These are phyloP conservation scores for Diarsia mendica DNA, from an alignment of 2,888 invertebrate genomes.

Conservation along the genomic window DNA sequence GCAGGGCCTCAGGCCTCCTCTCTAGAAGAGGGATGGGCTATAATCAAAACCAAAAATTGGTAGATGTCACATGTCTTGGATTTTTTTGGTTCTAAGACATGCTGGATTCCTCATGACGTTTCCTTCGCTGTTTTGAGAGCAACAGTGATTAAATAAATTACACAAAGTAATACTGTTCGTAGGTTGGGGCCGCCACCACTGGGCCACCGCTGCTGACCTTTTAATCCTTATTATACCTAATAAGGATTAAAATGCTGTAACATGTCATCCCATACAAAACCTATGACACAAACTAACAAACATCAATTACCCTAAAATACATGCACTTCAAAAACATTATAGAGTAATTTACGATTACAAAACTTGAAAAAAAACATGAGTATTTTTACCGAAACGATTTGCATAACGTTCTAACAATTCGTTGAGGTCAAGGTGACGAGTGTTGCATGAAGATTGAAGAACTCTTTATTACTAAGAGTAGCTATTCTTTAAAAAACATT, in stretches of 20 bases:
- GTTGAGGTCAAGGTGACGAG: constrained; percentile 36
- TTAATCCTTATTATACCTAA: too few species aligned
- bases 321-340: constrained; percentile 7
- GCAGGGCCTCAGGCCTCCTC: too few species aligned
- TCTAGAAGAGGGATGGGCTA: too few species aligned
- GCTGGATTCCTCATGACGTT: too few species aligned
- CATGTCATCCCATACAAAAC: not conserved
- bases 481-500: not conserved
- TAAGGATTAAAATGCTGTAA: not conserved
- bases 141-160: too few species aligned
- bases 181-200: too few species aligned
- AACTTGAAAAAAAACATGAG: constrained; percentile 15
- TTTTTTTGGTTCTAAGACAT: too few species aligned
- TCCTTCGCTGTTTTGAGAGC: too few species aligned
- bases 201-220: too few species aligned
- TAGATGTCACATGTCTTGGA: too few species aligned
- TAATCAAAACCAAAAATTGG: too few species aligned
- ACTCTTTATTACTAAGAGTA: not conserved
- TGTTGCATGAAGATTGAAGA: constrained; percentile 9
- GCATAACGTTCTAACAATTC: constrained; percentile 6
- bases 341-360: constrained; percentile 27
- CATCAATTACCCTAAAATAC: not conserved
- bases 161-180: too few species aligned
- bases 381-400: constrained; percentile 29
- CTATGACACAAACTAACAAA: not conserved